Conservation (phyloP, 1,140 invertebrate species). For the Lasioglossum albipes region DNA sequence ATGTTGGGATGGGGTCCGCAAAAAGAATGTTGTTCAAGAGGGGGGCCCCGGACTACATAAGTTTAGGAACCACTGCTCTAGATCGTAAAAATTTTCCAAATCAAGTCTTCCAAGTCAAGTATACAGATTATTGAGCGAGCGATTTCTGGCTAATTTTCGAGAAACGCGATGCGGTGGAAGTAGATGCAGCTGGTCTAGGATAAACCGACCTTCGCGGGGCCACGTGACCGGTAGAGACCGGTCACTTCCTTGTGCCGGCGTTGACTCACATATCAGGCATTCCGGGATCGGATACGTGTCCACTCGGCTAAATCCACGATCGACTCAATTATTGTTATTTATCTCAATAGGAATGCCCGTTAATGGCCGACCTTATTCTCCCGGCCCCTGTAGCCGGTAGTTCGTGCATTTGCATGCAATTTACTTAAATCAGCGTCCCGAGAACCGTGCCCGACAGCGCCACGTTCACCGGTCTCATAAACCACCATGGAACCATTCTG, state of each 20-base stretch:
- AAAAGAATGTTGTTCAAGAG: no score
- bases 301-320: slow-evolving; percentile 44
- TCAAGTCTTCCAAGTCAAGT: no score
- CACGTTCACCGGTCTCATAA: slow-evolving; percentile 58
- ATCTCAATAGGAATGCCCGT: slow-evolving; percentile 57
- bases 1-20: no score
- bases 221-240: neutral
- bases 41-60: no score
- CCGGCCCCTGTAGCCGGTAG: slow-evolving; percentile 45
- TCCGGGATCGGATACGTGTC: slow-evolving; percentile 39
- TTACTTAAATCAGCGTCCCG: slow-evolving; percentile 61
- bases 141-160: no score
- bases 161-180: no score
- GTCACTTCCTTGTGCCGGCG: slow-evolving; percentile 38
- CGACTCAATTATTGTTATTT: slow-evolving; percentile 61
- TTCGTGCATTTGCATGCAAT: slow-evolving; percentile 69
- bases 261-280: slow-evolving; percentile 25
- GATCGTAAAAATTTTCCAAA: no score
- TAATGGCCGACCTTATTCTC: slow-evolving; percentile 66
- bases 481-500: slow-evolving; percentile 52
- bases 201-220: slow-evolving; percentile 11
- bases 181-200: neutral
- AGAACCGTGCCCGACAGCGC: slow-evolving; percentile 44
- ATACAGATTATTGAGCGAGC: no score
- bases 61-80: no score